Conservation (phyloP, 2,888 invertebrate genomes). For the Yponomeuta plumbellus region DNA sequence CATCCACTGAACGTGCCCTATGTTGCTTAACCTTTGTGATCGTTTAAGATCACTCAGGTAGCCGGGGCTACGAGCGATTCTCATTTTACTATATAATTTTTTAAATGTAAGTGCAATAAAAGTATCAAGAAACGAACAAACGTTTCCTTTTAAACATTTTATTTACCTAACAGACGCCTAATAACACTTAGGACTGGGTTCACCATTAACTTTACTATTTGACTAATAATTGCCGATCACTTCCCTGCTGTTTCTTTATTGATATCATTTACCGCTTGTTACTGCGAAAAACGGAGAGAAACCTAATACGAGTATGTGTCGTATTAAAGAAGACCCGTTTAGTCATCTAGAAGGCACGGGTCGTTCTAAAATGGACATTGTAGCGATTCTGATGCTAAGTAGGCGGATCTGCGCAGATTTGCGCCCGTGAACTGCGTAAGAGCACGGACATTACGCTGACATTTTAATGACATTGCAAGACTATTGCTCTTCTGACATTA, state of each 20-base stretch:
- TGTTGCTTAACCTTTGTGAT: too few species aligned
- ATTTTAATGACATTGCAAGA: slow-evolving; percentile 63
- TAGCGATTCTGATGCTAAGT: not conserved
- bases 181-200: not conserved
- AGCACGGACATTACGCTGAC: slow-evolving; percentile 56
- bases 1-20: too few species aligned
- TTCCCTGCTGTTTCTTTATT: slow-evolving; percentile 15
- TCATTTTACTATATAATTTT: too few species aligned
- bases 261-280: not conserved
- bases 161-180: too few species aligned
- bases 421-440: slow-evolving; percentile 55
- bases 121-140: too few species aligned
- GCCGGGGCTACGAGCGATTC: too few species aligned
- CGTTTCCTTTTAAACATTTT: too few species aligned
- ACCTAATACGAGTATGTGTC: not conserved
- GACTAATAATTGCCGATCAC: slow-evolving; percentile 5
- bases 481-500: slow-evolving; percentile 45
- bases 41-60: too few species aligned
- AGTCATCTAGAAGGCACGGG: not conserved
- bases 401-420: not conserved
- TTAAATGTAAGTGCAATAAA: too few species aligned
- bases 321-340: not conserved
- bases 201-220: not conserved
- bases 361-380: not conserved
- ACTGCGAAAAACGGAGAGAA: not conserved